Evolutionary conservation across 1,140 invertebrate genomes (phyloP).

Genomic region (Vanessa atalanta): DNA sequence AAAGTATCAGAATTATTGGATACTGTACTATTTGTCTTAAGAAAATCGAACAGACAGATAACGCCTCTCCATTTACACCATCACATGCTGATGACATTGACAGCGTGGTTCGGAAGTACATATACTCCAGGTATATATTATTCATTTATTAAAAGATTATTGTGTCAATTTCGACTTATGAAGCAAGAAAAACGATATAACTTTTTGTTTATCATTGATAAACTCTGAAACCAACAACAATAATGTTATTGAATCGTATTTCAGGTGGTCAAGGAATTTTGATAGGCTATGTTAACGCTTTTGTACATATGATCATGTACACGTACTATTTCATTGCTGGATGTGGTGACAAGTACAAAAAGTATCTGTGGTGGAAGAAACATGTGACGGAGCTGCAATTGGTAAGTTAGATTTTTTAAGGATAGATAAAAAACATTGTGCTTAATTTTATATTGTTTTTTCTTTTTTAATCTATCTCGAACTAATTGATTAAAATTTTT

Average conservation of each 20-base stretch:
- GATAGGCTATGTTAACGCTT: conserved; percentile 21
- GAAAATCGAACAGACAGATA: conserved; percentile 45
- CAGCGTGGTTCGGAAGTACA: conserved; percentile 39
- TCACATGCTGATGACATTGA: conserved; percentile 45
- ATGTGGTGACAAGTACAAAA: conserved; percentile 30
- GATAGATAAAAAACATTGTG: background rate
- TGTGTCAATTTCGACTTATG: too few relatives aligned
- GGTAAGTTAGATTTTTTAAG: conserved; percentile 16
- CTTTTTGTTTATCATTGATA: too few relatives aligned
- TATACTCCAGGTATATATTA: conserved; percentile 41
- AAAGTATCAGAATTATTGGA: conserved; percentile 44
- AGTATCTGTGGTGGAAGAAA: conserved; percentile 38
- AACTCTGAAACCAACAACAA: too few relatives aligned
- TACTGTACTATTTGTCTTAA: conserved; percentile 46
- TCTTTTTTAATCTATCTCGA: background rate
- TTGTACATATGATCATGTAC: conserved; percentile 39
- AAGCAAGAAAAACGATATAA: too few relatives aligned
- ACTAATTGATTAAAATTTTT: too few relatives aligned
- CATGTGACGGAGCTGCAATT: conserved; percentile 33
- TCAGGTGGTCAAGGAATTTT: conserved; percentile 35
- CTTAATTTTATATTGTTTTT: background rate
- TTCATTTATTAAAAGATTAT: background rate
- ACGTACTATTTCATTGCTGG: conserved; percentile 31
- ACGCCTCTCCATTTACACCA: conserved; percentile 46
- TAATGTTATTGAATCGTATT: conserved; percentile 10